phyloP scores from a whole-genome alignment of 2,888 invertebrate species.

The Diloba caeruleocephala region DNA sequence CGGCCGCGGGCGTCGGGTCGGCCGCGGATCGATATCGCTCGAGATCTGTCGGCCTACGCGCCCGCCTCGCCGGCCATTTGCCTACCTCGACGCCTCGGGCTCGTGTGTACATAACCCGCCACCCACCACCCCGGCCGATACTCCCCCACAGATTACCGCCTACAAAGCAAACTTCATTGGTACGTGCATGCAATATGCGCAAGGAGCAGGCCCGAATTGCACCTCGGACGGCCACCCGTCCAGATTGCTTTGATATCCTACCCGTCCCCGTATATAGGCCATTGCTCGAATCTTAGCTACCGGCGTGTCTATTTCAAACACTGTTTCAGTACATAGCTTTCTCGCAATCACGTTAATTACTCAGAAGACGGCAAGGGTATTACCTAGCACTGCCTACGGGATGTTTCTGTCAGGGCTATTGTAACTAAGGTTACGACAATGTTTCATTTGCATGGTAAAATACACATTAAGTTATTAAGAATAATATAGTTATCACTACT shows the following conservation, averaged over 20 bases:
- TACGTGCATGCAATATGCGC: constrained; percentile 89
- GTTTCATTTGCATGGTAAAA: constrained; percentile 21
- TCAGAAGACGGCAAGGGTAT: constrained; percentile 58
- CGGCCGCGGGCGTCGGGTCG: constrained; percentile 63
- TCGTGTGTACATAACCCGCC: constrained; percentile 88
- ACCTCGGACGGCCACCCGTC: constrained; percentile 71
- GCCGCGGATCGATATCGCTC: constrained; percentile 87
- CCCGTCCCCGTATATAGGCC: constrained; percentile 70
- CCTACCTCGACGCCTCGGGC: constrained; percentile 89
- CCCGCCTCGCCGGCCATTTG: constrained; percentile 87
- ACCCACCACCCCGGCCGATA: constrained; percentile 81
- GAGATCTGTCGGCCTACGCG: constrained; percentile 87
- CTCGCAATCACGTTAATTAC: constrained; percentile 80
- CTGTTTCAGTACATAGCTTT: constrained; percentile 60
- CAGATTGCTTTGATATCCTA: constrained; percentile 86
- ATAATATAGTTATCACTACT: no score
- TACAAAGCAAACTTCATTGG: constrained; percentile 89
- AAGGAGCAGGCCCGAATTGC: constrained; percentile 85
- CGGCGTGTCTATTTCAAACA: constrained; percentile 69
- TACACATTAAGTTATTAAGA: constrained; percentile 4
- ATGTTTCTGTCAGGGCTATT: constrained; percentile 34
- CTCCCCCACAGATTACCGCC: constrained; percentile 88
- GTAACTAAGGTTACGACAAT: constrained; percentile 25
- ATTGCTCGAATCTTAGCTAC: constrained; percentile 76
- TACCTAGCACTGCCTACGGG: constrained; percentile 45